Evolutionary conservation across 2,797 vertebrate genomes (phyloP), one percentile per base, ranked within the genome.

Genomic region (Cyprinodon diabolis): DNA sequence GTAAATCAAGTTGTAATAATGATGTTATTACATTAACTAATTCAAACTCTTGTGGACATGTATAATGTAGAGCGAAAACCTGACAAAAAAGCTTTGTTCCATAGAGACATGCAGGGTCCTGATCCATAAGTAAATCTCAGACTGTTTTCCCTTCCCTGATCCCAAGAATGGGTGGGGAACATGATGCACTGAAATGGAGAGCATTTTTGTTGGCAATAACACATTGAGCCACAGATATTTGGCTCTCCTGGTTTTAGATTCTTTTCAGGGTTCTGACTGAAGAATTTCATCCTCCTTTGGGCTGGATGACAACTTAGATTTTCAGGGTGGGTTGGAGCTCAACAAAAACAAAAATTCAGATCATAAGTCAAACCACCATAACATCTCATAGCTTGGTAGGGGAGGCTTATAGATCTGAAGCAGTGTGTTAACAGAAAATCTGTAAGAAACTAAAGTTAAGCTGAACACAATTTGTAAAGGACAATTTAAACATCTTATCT

Each of bases 71-170:
- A 9, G 11, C 2, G 30, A 8, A 70, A 78, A 80, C 66, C 63
- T 69, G 56, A 72, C 67, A 73, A 60, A 57, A 69, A 72, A 62
- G 43, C 40, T 11, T 49, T 51, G 69, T 79, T 82, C 74, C 77
- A 54, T 54, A 49, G 19, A 25, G 74, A 75, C 62, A 84, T 86
- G 69, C 65, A 79, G 79, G 86, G 75, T 88, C 86, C 78, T 84
- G 74, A 87, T 89, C 83, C 83, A 81, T 87, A 78, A 83, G 81
- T 85, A 76, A 87, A 84, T 79, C 76, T 79, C 56, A 79, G 83
- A 55, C 84, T 93, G 90, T 85, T 92, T 92, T 87, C 80, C 91
- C 90, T 90, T 87, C 71, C 51, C 81, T 87, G 86, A 85, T 83
- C 89, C 84, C 49, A 1, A 65, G 52, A 81, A 72, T 66, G 72